Base-by-base conservation (phyloP, 2,888 invertebrate genomes). In the Tuberolachnus salignus region DNA sequence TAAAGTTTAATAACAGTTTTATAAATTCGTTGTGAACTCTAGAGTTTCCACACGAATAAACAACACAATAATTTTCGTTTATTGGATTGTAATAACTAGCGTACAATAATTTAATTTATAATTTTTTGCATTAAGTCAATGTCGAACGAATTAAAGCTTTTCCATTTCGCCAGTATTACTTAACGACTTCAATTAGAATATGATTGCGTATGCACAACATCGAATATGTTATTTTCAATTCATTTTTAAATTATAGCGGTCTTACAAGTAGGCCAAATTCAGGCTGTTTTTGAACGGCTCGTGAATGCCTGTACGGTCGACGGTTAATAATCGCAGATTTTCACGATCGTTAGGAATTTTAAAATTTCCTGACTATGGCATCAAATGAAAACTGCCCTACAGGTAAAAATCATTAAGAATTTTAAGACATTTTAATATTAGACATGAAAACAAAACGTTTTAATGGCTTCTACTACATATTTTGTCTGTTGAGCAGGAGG, bases 351-450 rank as follows among this genome's bases (percentile, higher is more conserved):
- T 78, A 78, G 78, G 78, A 69, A 67, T 78, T 78, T 78, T 78
- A 78, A 78, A 78, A 78, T 78, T 78, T 78, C 78, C 69, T 78
- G 78, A 81, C 71, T 80, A 81, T 81, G 81, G 80, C 80, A 81
- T 81, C 80, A 61, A 81, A 74, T 74, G 80, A 81, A 64, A 81
- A 81, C 71, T 81, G 70, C 70, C 80, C 73, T 71, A 69, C 74
- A 53, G 81, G 81, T 81, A 59, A 23, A 19, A 72, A 55, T n/a
- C 0, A 11, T 19, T 59, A 0, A 64, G 8, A 42, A 10, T 3
- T 26, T 46, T 3, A 61, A 67, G n/a, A n/a, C n/a, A 71, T 53
- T 55, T 6, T 49, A 61, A 10, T 61, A 0, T 16, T n/a, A 13
- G 1, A 46, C 19, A 19, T 11, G n/a, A 61, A 34, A 44, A 8